Conservation (phyloP, 2,113 vertebrate genomes). For the Ciconia stormi region DNA sequence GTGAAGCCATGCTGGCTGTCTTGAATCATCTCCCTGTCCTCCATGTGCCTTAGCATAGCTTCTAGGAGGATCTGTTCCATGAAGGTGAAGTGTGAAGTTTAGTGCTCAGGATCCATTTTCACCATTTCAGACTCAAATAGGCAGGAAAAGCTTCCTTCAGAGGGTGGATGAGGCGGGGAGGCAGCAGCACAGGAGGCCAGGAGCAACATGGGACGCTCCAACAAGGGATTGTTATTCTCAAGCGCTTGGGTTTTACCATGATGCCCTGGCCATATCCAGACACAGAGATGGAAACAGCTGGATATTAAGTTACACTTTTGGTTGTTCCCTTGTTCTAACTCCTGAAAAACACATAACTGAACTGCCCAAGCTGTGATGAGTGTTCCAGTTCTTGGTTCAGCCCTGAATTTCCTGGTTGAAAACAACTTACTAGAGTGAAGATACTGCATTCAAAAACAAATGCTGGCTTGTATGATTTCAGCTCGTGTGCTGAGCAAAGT, state of each 20-base stretch:
- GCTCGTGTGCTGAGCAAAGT: neutral
- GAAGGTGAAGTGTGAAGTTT: neutral
- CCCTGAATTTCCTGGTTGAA: neutral
- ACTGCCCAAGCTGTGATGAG: neutral
- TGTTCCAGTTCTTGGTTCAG: neutral
- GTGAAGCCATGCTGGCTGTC: too few relatives aligned
- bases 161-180: neutral
- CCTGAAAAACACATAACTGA: neutral
- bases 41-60: too few relatives aligned
- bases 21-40: too few relatives aligned
- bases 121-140: neutral
- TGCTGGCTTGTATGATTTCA: neutral
- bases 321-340: neutral
- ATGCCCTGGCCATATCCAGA: accelerated
- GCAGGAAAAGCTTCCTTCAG: neutral
- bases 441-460: neutral
- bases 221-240: accelerated
- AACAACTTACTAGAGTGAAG: neutral
- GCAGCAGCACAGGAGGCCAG: neutral
- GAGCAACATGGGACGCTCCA: neutral
- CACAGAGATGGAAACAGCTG: neutral
- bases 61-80: too few relatives aligned
- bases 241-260: accelerated
- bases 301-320: neutral
- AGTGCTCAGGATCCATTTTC: neutral